Evolutionary conservation across 2,888 invertebrate genomes (phyloP).

Genomic region (Autographa pulchrina): DNA sequence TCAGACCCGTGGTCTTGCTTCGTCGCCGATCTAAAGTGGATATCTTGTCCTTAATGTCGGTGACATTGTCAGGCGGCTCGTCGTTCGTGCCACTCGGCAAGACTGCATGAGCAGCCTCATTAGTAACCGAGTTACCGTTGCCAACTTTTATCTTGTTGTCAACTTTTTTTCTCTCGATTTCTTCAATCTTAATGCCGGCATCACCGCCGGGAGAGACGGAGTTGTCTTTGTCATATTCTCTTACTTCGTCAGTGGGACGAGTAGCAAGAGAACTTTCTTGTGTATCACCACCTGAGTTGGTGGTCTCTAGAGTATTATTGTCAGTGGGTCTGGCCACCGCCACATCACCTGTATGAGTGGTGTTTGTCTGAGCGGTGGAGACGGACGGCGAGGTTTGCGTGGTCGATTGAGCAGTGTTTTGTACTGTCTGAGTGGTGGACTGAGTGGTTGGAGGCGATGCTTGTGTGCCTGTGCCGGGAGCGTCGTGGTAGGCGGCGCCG

Average conservation of each 20-base stretch:
- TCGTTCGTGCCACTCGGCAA: conserved; percentile 63
- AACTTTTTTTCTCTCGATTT: conserved; percentile 74
- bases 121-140: conserved; percentile 62
- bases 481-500: conserved; percentile 83
- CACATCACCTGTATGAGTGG: conserved; percentile 83
- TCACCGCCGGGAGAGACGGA: conserved; percentile 60
- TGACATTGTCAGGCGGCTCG: conserved; percentile 50
- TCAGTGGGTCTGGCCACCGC: conserved; percentile 68
- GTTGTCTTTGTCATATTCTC: conserved; percentile 66
- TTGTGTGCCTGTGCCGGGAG: conserved; percentile 84
- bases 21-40: conserved; percentile 83
- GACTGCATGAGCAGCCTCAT: conserved; percentile 54
- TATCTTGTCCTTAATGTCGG: conserved; percentile 64
- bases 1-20: conserved; percentile 59
- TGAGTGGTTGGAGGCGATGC: conserved; percentile 82
- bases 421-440: conserved; percentile 87
- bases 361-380: conserved; percentile 84
- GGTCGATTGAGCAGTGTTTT: conserved; percentile 86
- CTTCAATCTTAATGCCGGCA: conserved; percentile 76
- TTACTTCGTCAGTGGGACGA: conserved; percentile 50
- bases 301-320: conserved; percentile 71
- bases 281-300: conserved; percentile 62
- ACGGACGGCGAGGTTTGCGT: conserved; percentile 85
- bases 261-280: conserved; percentile 63
- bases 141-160: conserved; percentile 63